Percentiles rank a stretch among this genome's conserved stretches.
These are phyloP conservation scores for Pygathrix nemaeus DNA, from an alignment of 2,113 vertebrate genomes.

Conservation along the genomic window DNA sequence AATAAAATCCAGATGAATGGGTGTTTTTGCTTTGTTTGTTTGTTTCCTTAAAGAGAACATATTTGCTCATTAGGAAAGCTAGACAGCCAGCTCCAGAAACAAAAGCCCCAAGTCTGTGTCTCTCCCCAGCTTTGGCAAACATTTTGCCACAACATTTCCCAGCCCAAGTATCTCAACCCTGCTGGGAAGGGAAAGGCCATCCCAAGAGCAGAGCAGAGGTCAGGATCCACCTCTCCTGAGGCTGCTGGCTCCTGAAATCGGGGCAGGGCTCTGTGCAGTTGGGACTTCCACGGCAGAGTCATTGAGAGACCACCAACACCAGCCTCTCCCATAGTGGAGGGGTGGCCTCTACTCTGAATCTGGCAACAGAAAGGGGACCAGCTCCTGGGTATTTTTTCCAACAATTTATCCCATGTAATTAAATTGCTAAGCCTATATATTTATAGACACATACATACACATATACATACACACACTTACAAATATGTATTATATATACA, in stretches of 20 bases:
- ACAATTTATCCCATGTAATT: conserved; percentile 60
- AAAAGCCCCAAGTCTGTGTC: conserved; percentile 19
- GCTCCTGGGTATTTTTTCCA: not conserved
- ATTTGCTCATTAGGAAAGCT: conserved; percentile 70
- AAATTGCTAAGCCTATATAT: conserved; percentile 3
- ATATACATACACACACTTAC: not conserved
- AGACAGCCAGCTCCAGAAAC: conserved; percentile 41
- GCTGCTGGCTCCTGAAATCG: not conserved
- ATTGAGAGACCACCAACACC: not conserved
- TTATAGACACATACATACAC: not conserved
- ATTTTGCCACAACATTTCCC: not conserved
- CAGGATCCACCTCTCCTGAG: not conserved
- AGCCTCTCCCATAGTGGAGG: not conserved
- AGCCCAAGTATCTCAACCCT: not conserved
- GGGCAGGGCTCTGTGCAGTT: not conserved
- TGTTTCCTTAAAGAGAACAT: conserved; percentile 72
- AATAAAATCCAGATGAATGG: conserved; percentile 74
- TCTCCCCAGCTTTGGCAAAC: not conserved
- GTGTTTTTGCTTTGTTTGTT: conserved; percentile 71
- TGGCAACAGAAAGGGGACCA: not conserved
- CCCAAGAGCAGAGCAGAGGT: not conserved
- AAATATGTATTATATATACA: not conserved
- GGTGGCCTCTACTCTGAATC: not conserved
- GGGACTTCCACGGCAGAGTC: not conserved
- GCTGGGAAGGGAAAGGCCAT: not conserved